Conservation (phyloP, 2,797 vertebrate genomes). For the Chromobotia macracanthus region DNA sequence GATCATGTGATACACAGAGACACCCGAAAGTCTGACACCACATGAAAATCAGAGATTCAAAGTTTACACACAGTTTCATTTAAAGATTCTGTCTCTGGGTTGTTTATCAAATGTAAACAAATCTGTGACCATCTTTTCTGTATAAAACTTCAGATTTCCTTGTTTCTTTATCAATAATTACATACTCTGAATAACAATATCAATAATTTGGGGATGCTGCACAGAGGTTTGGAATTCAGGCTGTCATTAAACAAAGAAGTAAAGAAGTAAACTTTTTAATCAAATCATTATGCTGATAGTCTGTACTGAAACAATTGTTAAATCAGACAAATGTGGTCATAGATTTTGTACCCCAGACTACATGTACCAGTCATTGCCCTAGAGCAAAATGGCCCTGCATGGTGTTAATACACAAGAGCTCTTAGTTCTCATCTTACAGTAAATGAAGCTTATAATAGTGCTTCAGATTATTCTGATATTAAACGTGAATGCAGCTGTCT, state of each 20-base stretch:
- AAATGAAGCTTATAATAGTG: slow-evolving; percentile 34
- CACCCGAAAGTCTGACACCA: slow-evolving; percentile 16
- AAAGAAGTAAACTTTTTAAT: too few species aligned
- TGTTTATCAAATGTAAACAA: background rate
- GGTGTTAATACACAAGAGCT: slow-evolving; percentile 17
- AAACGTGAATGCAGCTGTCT: slow-evolving; percentile 52
- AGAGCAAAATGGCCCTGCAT: background rate
- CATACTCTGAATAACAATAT: too few species aligned
- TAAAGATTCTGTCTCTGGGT: too few species aligned
- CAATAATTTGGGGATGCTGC: too few species aligned
- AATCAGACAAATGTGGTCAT: background rate
- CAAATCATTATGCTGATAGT: background rate
- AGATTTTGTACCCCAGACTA: slow-evolving; percentile 9
- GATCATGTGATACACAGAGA: slow-evolving; percentile 1
- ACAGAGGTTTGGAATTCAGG: too few species aligned
- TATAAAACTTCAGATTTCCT: too few species aligned
- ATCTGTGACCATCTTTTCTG: background rate
- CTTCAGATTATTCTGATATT: slow-evolving; percentile 33
- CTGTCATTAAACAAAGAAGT: too few species aligned
- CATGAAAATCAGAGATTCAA: too few species aligned
- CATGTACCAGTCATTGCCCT: slow-evolving; percentile 4
- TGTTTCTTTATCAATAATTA: too few species aligned
- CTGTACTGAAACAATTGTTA: background rate
- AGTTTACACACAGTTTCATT: too few species aligned
- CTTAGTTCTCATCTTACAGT: slow-evolving; percentile 21